Base-by-base conservation (phyloP, 2,113 vertebrate genomes). In the Herpailurus yagouaroundi region DNA sequence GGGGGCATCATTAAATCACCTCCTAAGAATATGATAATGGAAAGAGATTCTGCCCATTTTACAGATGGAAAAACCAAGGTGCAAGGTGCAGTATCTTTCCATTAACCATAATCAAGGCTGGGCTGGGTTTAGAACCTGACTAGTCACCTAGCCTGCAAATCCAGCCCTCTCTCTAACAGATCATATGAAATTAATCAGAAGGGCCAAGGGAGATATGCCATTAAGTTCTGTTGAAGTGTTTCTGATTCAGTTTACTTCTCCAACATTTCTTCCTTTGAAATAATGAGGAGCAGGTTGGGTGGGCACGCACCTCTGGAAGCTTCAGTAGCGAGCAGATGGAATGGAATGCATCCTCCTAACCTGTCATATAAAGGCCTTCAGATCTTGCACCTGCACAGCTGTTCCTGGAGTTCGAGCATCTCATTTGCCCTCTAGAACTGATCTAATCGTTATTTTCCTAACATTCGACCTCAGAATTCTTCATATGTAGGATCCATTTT, bases 11-110 rank as follows among this genome's bases (percentile, higher is more conserved):
- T 36, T 77, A 71, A 84, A 19, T 97, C 36, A 81, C 33, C 77
- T 91, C 73, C 27, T 83, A 94, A 87, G 63, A 84, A 33, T 71
- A 89, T 11, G 12, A 41, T 31, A 19, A 73, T 81, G 87, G 13
- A 89, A 83, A 89, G 63, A 94, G 16, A 86, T 38, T 64, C 63
- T 91, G n/a, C 13, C 80, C 36, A 80, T 90, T 95, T 84, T 14
- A 88, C 81, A 81, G 84, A 81, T 25, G 27, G 48, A 69, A 87
- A 96, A 95, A 79, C 38, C 4, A 19, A 96, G 57, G 66, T 15
- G 13, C 16, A 63, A 31, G 41, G 60, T 19, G 12, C 63, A 33
- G 3, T 29, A 50, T 84, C 63, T 88, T 73, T 83, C n/a, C 25
- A 66, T n/a, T 33, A 68, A 74, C 10, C 36, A 5, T 19, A 79